Base-by-base conservation (phyloP, 2,113 vertebrate species). In the Sphaerodactylus townsendi region DNA sequence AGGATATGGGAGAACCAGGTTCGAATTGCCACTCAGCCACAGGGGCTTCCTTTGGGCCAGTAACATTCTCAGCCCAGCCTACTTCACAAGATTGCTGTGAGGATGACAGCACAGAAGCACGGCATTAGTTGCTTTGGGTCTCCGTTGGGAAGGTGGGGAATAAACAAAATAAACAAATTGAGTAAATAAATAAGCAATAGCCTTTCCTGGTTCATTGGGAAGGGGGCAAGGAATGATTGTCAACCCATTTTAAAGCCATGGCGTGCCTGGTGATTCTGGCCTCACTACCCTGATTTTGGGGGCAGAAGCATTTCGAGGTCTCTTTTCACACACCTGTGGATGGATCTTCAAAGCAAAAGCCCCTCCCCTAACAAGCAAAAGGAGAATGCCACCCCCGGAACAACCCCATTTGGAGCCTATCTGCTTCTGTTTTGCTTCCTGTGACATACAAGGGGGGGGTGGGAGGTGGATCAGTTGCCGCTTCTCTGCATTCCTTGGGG, bases 401-500 rank as follows among this genome's bases (percentile, higher is more conserved):
- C 1, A 0, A 0, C 0, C 56, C 33, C 3, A 41, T 19, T 21
- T 3, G 28, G 28, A 65, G 37, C 73, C 15, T 6, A 39, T 44
- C n/a, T 19, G 3, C 44, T 46, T 35, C 25, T 69, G 0, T 48
- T 35, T 15, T 69, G 30, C 50, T 2, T 30, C 66, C 5, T 50
- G 2, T 17, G 5, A 53, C 76, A 39, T 50, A 11, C 7, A 8
- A 1, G 11, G 0, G 10, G 3, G 59, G 69, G 56, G 59, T 33
- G 41, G n/a, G 0, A 5, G 4, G 48, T 35, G 53, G 46, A 41
- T 39, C 0, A 0, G 44, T 15, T 59, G 17, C 11, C 2, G 68
- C 0, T 2, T 46, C 76, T 76, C 48, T 76, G 17, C 89, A 86
- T 94, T 94, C 90, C 69, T 28, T 25, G 81, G 88, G 86, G 86